phyloP scores from a whole-genome alignment of 2,797 vertebrate genomes.

The Apodemus agrarius region DNA sequence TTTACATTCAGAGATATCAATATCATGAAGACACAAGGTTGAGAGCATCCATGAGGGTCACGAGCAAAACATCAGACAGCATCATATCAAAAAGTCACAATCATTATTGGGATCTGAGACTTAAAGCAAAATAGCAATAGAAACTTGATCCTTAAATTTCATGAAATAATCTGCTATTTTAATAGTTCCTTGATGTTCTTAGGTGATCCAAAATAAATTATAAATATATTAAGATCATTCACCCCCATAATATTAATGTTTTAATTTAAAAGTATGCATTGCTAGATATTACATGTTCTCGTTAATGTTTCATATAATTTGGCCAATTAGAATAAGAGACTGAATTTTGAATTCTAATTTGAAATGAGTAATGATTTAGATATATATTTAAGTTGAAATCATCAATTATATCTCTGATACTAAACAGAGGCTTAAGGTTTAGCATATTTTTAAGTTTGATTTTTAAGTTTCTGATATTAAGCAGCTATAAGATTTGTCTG shows the following conservation, averaged over 20 bases:
- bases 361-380: slow-evolving; percentile 11
- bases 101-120: background rate
- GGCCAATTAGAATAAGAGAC: slow-evolving; percentile 14
- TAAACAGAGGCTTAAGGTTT: background rate
- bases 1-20: background rate
- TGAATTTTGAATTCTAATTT: slow-evolving; percentile 15
- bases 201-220: background rate
- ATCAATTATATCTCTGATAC: slow-evolving; percentile 34
- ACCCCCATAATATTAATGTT: background rate
- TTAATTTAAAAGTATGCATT: background rate
- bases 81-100: background rate
- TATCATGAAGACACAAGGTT: background rate
- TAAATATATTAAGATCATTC: background rate
- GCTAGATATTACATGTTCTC: background rate
- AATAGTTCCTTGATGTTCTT: background rate
- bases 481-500: slow-evolving; percentile 1
- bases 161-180: background rate
- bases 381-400: slow-evolving; percentile 41
- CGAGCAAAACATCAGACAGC: background rate
- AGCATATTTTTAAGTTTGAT: slow-evolving; percentile 40
- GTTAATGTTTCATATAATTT: slow-evolving; percentile 36
- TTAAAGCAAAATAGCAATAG: background rate
- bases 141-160: background rate
- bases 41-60: background rate
- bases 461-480: slow-evolving; percentile 14